Conservation (phyloP, 2,888 invertebrate genomes). For the Ametastegia equiseti region DNA sequence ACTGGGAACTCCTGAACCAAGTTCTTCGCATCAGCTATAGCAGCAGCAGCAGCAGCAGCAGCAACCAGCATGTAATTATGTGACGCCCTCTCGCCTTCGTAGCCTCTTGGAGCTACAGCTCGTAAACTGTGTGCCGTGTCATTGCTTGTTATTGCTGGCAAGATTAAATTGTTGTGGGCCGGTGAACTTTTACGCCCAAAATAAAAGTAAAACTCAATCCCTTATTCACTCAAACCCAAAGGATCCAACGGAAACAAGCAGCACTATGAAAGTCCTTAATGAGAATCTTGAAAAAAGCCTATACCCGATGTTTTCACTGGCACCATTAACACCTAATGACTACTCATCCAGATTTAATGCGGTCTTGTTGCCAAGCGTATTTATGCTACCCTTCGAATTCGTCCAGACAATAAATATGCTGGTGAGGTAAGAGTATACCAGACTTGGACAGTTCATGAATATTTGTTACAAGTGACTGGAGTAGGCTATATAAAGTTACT, state of each 20-base stretch:
- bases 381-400: too few species aligned
- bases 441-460: too few species aligned
- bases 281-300: slow-evolving; percentile 15
- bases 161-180: slow-evolving; percentile 69
- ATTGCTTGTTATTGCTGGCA: slow-evolving; percentile 61
- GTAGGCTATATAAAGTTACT: too few species aligned
- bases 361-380: slow-evolving; percentile 9
- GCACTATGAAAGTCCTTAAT: not conserved
- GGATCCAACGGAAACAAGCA: not conserved
- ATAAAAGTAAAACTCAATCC: not conserved
- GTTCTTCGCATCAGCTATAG: slow-evolving; percentile 34
- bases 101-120: slow-evolving; percentile 52
- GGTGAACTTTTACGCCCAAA: slow-evolving; percentile 64
- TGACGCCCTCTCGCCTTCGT: slow-evolving; percentile 38
- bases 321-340: slow-evolving; percentile 21
- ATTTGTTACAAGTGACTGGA: too few species aligned
- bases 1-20: slow-evolving; percentile 36
- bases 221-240: not conserved
- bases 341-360: slow-evolving; percentile 18
- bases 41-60: too few species aligned
- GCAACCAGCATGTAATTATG: slow-evolving; percentile 42
- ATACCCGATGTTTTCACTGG: slow-evolving; percentile 27
- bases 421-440: too few species aligned
- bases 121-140: slow-evolving; percentile 49
- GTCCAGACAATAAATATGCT: too few species aligned